A percentile compares a stretch with the other conserved stretches of the same genome.
Evolutionary conservation across 2,888 invertebrate genomes (phyloP).

Genomic region (Stegana nigrithorax): DNA sequence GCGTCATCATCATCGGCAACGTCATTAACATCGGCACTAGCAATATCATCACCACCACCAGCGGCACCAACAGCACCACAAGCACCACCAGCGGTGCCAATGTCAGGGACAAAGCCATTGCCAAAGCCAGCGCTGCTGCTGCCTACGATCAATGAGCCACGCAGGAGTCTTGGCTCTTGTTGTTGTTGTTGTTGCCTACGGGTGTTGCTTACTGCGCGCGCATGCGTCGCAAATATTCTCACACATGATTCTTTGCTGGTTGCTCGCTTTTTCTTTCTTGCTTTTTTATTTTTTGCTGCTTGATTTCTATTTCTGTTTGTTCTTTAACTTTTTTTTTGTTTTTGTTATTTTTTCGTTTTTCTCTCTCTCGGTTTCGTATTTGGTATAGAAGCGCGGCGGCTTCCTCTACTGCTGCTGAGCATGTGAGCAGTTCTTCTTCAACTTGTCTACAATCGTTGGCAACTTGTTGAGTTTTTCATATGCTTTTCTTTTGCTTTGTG

Average conservation of each 20-base stretch:
- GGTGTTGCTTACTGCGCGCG: neutral
- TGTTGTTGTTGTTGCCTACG: neutral
- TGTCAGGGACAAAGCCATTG: neutral
- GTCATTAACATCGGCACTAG: too few species aligned
- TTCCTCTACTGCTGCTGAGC: too few species aligned
- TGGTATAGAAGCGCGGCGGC: too few species aligned
- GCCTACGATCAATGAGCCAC: neutral
- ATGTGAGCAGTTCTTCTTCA: neutral
- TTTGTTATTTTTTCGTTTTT: too few species aligned
- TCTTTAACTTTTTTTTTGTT: neutral
- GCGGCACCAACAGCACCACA: too few species aligned
- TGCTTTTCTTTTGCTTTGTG: too few species aligned
- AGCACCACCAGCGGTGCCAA: too few species aligned
- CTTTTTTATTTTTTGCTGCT: neutral
- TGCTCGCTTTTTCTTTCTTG: neutral
- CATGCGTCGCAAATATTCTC: too few species aligned
- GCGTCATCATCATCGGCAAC: constrained; percentile 3
- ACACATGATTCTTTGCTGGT: too few species aligned
- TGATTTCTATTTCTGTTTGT: neutral
- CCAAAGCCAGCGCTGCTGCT: neutral
- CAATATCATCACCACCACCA: too few species aligned
- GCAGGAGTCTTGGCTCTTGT: neutral
- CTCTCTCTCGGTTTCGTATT: too few species aligned
- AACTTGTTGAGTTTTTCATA: too few species aligned
- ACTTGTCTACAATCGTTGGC: neutral